Evolutionary conservation across 2,888 invertebrate species (phyloP).

Genomic region (Orthosia incerta): DNA sequence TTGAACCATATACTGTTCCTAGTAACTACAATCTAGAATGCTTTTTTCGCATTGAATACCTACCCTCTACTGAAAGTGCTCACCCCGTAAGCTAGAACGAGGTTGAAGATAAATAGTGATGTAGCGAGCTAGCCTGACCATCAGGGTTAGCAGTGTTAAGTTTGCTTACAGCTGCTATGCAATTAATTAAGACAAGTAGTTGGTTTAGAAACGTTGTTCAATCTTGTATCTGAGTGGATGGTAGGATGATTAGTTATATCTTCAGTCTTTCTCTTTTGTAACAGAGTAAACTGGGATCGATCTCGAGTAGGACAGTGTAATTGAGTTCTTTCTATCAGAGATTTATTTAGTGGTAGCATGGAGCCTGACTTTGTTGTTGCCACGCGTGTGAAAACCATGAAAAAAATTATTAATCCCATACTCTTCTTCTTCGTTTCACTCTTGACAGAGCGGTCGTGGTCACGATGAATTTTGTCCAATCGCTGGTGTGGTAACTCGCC

Average conservation of each 20-base stretch:
- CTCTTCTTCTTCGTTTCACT: too few species aligned
- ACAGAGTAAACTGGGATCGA: too few species aligned
- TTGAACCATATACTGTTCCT: background rate
- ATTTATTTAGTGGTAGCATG: too few species aligned
- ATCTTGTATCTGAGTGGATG: conserved; percentile 6
- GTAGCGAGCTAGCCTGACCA: conserved; percentile 37
- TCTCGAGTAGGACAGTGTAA: too few species aligned
- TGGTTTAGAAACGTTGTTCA: conserved; percentile 11
- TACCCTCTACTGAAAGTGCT: conserved; percentile 17
- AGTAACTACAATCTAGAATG: conserved; percentile 7
- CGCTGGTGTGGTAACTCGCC: too few species aligned
- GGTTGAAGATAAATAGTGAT: conserved; percentile 55
- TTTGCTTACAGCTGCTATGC: conserved; percentile 15
- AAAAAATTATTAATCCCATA: too few species aligned
- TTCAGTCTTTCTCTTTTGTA: too few species aligned
- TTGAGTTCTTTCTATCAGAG: too few species aligned
- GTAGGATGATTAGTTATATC: background rate
- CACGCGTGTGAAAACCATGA: too few species aligned
- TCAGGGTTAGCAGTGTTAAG: conserved; percentile 38
- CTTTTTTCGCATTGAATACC: conserved; percentile 14
- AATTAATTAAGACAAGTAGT: conserved; percentile 40
- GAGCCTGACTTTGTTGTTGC: too few species aligned
- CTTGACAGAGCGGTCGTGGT: too few species aligned
- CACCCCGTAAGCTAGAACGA: conserved; percentile 18
- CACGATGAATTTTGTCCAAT: too few species aligned